These are phyloP conservation scores for Saturnia japonica DNA, from an alignment of 2,888 invertebrate species.

Conservation along the genomic window DNA sequence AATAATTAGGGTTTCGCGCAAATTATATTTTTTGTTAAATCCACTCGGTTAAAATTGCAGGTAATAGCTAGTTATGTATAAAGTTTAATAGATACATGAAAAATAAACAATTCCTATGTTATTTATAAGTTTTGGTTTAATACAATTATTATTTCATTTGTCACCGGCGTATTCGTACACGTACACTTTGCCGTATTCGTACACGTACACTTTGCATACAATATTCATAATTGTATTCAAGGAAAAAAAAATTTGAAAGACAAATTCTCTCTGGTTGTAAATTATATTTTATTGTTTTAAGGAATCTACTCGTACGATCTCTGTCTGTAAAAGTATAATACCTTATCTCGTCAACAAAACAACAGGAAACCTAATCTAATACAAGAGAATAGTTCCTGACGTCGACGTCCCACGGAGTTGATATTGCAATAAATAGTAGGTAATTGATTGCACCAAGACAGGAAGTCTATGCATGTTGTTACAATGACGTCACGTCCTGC, in stretches of 20 bases:
- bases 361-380: constrained; percentile 43
- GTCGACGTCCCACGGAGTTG: constrained; percentile 30
- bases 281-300: background rate
- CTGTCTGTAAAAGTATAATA: constrained; percentile 22
- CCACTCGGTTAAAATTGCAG: too few species aligned
- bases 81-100: background rate
- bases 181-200: too few species aligned
- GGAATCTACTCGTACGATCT: background rate
- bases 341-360: constrained; percentile 32
- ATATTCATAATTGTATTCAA: background rate
- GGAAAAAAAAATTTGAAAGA: background rate
- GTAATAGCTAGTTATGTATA: background rate
- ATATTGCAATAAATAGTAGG: constrained; percentile 44
- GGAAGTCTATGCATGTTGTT: constrained; percentile 35
- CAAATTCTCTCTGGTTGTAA: background rate
- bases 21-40: too few species aligned
- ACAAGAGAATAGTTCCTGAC: constrained; percentile 36
- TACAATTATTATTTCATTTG: background rate
- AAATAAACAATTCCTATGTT: background rate
- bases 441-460: constrained; percentile 48
- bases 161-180: background rate
- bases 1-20: too few species aligned
- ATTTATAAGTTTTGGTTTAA: background rate
- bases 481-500: constrained; percentile 45
- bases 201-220: background rate